Percentiles rank a stretch among this genome's conserved stretches.
Evolutionary conservation across 2,113 vertebrate genomes (phyloP).

Genomic region (Halichoerus grypus): DNA sequence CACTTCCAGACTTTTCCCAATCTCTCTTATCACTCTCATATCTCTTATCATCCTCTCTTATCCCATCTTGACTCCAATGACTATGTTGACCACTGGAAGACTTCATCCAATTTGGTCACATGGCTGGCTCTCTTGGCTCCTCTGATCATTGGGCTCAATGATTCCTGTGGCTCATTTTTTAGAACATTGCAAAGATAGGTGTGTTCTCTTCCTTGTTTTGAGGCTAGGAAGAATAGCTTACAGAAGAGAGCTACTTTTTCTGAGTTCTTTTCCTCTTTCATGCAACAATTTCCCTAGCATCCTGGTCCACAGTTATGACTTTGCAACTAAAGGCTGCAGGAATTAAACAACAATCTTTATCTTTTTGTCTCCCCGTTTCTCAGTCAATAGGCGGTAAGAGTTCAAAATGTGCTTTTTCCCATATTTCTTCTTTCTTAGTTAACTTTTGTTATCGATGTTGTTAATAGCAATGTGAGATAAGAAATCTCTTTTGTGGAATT

Average conservation of each 20-base stretch:
- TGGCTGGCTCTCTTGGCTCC: background rate
- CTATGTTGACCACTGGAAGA: background rate
- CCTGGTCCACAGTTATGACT: background rate
- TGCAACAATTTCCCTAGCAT: background rate
- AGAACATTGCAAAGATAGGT: background rate
- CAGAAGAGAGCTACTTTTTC: background rate
- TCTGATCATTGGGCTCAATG: background rate
- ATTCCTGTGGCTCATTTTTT: background rate
- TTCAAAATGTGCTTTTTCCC: background rate
- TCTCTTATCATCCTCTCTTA: background rate
- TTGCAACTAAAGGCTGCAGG: slow-evolving; percentile 9
- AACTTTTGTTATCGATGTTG: background rate
- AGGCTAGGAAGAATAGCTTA: background rate
- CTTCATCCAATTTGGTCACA: background rate
- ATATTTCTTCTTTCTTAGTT: slow-evolving; percentile 21
- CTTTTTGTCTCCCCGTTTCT: background rate
- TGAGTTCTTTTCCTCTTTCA: background rate
- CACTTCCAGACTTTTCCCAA: background rate
- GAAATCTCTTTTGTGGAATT: background rate
- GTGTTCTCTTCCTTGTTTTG: background rate
- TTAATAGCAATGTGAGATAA: slow-evolving; percentile 22
- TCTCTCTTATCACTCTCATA: background rate
- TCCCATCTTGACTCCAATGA: background rate
- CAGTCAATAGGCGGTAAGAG: background rate
- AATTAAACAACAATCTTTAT: slow-evolving; percentile 22